Percentiles rank a stretch among this genome's conserved stretches.
Conservation (phyloP, 2,888 invertebrate genomes). For the Ophraella communa region DNA sequence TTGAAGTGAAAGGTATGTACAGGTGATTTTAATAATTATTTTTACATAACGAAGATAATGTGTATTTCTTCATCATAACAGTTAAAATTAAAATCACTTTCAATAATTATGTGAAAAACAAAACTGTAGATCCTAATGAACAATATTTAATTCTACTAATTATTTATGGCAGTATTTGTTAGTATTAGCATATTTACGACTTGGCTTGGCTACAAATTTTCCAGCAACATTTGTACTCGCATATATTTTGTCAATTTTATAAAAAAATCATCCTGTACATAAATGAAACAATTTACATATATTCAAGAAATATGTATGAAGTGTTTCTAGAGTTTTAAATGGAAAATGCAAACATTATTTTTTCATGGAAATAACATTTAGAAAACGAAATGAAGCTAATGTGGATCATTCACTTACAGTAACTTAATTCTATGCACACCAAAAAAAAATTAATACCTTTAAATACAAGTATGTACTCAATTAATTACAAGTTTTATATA, state of each 20-base stretch:
- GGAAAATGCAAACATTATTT: not conserved
- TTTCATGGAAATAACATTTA: not conserved
- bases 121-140: no score
- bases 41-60: no score
- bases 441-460: not conserved
- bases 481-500: not conserved
- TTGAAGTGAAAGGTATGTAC: slow-evolving; percentile 9
- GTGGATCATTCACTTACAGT: not conserved
- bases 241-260: not conserved
- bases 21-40: slow-evolving; percentile 15
- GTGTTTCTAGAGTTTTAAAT: not conserved
- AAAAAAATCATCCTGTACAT: slow-evolving; percentile 9
- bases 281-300: not conserved
- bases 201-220: no score
- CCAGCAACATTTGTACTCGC: not conserved
- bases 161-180: no score
- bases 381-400: not conserved
- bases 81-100: no score
- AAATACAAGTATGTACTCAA: not conserved
- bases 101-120: not conserved
- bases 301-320: slow-evolving; percentile 6
- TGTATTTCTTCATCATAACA: no score
- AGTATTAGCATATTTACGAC: no score
- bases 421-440: not conserved
- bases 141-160: no score